Percentiles rank a stretch among this genome's conserved stretches.
Evolutionary conservation across 2,113 vertebrate species (phyloP).

Genomic region (Hippotragus niger): DNA sequence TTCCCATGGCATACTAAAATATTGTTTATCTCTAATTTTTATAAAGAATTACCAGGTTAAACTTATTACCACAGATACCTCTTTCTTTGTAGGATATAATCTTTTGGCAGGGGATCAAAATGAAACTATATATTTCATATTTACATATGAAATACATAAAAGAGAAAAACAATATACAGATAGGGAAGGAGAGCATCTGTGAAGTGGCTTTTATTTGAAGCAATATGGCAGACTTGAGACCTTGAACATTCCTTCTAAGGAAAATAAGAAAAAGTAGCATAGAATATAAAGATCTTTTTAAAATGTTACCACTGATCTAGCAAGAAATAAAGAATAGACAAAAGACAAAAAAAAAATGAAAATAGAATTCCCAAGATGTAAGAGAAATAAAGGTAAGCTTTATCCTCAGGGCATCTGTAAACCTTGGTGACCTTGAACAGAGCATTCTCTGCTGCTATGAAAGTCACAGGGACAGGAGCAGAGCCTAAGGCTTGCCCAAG

Average conservation of each 20-base stretch:
- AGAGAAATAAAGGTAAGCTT: constrained; percentile 12
- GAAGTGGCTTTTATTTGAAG: constrained; percentile 14
- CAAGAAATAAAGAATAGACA: constrained; percentile 24
- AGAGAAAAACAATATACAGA: background rate
- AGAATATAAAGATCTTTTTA: background rate
- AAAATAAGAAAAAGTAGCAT: background rate
- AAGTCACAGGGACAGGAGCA: background rate
- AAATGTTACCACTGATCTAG: background rate
- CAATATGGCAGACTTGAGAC: background rate
- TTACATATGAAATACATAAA: background rate
- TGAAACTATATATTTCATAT: background rate
- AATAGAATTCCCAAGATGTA: background rate
- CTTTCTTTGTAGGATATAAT: background rate
- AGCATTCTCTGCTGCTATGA: background rate
- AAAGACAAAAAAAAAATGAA: constrained; percentile 4
- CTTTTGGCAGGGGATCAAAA: background rate
- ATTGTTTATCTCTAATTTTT: background rate
- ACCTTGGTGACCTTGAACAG: background rate
- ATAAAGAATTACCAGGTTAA: background rate
- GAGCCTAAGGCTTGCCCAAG: background rate
- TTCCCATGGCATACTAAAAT: background rate
- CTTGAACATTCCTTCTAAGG: background rate
- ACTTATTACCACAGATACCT: background rate
- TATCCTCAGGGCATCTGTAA: background rate
- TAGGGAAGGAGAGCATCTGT: background rate